phyloP scores from a whole-genome alignment of 1,140 invertebrate genomes.

The Megalopta genalis region DNA sequence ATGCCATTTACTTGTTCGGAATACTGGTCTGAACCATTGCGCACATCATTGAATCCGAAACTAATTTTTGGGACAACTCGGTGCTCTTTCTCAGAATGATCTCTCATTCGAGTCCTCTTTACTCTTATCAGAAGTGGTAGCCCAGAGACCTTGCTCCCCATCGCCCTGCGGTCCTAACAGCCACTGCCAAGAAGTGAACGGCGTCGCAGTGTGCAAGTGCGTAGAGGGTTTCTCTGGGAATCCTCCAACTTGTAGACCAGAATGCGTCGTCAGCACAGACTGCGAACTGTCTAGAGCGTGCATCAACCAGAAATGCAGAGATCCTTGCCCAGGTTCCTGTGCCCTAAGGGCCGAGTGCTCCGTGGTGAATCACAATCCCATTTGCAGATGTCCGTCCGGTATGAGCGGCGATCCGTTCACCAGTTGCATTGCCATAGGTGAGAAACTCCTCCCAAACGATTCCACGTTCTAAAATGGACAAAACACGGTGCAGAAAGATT shows the following conservation, averaged over 20 bases:
- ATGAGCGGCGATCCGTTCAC: slow-evolving; percentile 84
- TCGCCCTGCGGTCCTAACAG: slow-evolving; percentile 88
- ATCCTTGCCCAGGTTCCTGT: slow-evolving; percentile 88
- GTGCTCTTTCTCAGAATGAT: too few species aligned
- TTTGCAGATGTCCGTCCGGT: slow-evolving; percentile 82
- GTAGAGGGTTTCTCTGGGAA: slow-evolving; percentile 86
- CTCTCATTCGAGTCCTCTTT: not conserved
- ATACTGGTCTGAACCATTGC: too few species aligned
- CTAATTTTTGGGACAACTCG: too few species aligned
- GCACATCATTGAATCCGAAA: too few species aligned
- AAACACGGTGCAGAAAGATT: not conserved
- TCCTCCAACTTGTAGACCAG: slow-evolving; percentile 86
- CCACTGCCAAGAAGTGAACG: slow-evolving; percentile 84
- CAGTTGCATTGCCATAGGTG: slow-evolving; percentile 76
- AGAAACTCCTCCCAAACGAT: slow-evolving; percentile 22
- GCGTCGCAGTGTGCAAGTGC: slow-evolving; percentile 87
- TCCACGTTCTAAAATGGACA: not conserved
- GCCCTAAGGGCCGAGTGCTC: slow-evolving; percentile 83
- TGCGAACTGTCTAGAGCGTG: slow-evolving; percentile 85
- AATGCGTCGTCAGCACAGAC: slow-evolving; percentile 86
- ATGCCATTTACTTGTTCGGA: too few species aligned
- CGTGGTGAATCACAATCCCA: slow-evolving; percentile 85
- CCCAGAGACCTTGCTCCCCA: slow-evolving; percentile 9
- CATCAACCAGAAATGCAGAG: slow-evolving; percentile 85
- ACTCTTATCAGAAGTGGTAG: slow-evolving; percentile 1